Evolutionary conservation across 2,113 vertebrate genomes (phyloP), one percentile per base, ranked within the genome.

Genomic region (Burhinus bistriatus): DNA sequence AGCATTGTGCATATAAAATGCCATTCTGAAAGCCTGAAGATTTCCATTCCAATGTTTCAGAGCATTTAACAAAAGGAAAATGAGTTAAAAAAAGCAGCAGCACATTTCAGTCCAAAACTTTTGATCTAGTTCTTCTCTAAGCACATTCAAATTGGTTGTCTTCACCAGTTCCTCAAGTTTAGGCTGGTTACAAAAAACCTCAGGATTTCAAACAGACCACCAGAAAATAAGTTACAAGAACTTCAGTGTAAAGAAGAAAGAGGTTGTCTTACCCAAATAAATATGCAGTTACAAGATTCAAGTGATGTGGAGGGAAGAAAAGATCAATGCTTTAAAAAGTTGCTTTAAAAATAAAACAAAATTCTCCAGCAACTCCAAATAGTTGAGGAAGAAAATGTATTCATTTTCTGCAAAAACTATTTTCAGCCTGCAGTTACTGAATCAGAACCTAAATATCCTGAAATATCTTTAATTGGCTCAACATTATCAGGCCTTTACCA

Each of bases 401-500:
- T 73, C 5, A 8, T 75, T 89, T 88, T 95, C 80, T 92, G 34
- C 16, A 87, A 62, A 85, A 83, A 15, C 20, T 65, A 3, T 59
- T 93, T 64, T 47, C 3, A 11, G 70, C 65, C 59, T 94, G 51
- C 70, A 91, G 70, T 92, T 90, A 85, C 73, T 64, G 62, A 95
- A 91, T 72, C 77, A 93, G 79, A 93, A 86, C 30, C 36, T 72
- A 87, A 68, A 72, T 61, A 85, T 51, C 52, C 70, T 83, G 79
- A 89, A 83, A 95, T 93, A 70, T 81, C 42, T 91, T 95, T 93
- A 91, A 92, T 79, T 96, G 77, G 70, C 47, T 89, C n/a, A 49
- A 15, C 51, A 58, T 77, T 88, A 52, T 73, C 32, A 69, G 36
- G 16, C 30, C 55, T 62, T 83, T 57, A 70, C 25, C 64, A 75